phyloP scores from a whole-genome alignment of 2,888 invertebrate species.

The Steromphala cineraria region DNA sequence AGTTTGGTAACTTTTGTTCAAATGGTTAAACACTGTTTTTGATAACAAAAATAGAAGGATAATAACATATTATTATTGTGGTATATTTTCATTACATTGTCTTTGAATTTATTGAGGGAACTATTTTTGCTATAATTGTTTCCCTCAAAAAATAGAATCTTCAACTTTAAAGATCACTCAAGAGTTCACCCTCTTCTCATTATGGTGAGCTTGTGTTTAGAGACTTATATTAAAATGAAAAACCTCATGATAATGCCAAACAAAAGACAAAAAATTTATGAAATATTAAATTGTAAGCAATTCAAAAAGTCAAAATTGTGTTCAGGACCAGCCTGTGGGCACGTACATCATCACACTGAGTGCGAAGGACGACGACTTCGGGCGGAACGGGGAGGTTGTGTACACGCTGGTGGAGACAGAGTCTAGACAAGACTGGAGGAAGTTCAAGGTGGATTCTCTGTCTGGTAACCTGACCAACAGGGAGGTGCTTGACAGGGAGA shows the following conservation, averaged over 20 bases:
- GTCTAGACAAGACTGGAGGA: conserved; percentile 81
- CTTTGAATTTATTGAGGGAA: no score
- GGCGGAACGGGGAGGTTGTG: conserved; percentile 91
- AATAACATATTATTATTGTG: neutral
- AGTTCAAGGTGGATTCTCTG: conserved; percentile 86
- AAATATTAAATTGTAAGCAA: no score
- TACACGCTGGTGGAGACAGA: conserved; percentile 85
- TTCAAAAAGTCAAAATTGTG: neutral
- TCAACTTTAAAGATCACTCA: no score
- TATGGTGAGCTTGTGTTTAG: neutral
- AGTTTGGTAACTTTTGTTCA: neutral
- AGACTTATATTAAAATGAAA: no score
- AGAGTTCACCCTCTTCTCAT: no score
- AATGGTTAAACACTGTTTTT: neutral
- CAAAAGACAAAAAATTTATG: no score
- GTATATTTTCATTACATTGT: neutral
- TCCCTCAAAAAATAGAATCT: no score
- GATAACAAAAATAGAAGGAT: neutral
- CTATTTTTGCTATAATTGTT: no score
- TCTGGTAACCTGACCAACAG: conserved; percentile 85
- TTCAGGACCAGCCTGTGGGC: conserved; percentile 58
- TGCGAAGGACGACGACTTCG: conserved; percentile 88
- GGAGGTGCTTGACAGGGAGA: conserved; percentile 84
- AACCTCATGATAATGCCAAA: no score
- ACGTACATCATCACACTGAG: conserved; percentile 78